Evolutionary conservation across 2,797 vertebrate genomes (phyloP), one percentile per base, ranked within the genome.

Genomic region (Malacoctenus gilli): DNA sequence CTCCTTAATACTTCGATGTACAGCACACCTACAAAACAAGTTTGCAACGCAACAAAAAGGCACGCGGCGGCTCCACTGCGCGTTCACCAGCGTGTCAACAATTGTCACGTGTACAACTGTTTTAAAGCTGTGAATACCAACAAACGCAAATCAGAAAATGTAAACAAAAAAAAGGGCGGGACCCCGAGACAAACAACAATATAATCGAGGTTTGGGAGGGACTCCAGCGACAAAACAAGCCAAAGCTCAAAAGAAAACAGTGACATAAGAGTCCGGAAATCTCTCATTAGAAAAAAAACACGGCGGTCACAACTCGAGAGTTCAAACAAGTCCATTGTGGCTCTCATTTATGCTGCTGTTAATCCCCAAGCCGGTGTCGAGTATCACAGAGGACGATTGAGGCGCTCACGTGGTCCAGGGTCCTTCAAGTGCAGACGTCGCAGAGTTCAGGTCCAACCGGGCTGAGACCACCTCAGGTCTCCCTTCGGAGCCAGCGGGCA

Each of bases 281-380:
- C 9, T 61, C 16, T 65, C 32, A 43, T 51, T 25, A 52, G 22
- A 43, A 37, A 51, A n/a, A 50, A 15, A 10, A 51, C 16, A 11
- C 8, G 57, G 32, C 13, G 36, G 66, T 68, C 34, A 55, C 51
- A 36, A 18, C 30, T 44, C 14, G 19, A 4, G 20, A 53, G 13
- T 49, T 50, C 21, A 61, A 46, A 59, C 18, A 39, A 16, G 11
- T 25, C 13, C 2, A 8, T 7, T 3, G 22, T 13, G 6, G 56
- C 18, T 37, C 12, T 52, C 28, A 38, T 65, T 52, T 15, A 43
- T 32, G 20, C 31, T 22, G 12, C 44, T 21, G 34, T 47, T 54
- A 57, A 71, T 64, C 52, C 54, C 50, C 18, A 3, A 46, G 23
- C 12, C 43, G 54, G 10, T 62, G 56, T 37, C 36, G 13, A 31